Base-by-base conservation (phyloP, 2,888 invertebrate genomes). In the Melolontha melolontha region DNA sequence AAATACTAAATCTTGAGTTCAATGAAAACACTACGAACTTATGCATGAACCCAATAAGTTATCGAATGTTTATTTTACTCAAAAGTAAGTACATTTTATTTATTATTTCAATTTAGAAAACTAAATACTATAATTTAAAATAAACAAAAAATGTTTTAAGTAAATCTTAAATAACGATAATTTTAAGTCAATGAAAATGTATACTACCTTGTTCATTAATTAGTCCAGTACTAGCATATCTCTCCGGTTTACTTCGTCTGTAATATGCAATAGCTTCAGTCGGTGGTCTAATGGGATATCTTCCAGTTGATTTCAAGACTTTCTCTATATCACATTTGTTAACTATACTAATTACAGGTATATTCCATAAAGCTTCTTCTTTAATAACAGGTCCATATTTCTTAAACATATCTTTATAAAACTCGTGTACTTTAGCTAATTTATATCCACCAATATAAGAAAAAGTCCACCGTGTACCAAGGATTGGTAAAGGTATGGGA, bases 401-500 rank as follows among this genome's bases (percentile, higher is more conserved):
- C 74, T 82, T 84, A 83, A 90, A 89, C 85, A 92, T 88, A 76
- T 91, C 91, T 85, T 87, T 87, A 83, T 94, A 94, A 72, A 91
- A 92, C 78, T 92, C 91, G 80, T 93, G 94, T 50, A 94, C 84
- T 79, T 91, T 90, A 72, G 90, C 89, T 84, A 93, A 87, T 76
- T 86, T 87, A 77, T 93, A 93, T 68, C 87, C 86, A 11, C 87
- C 86, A 62, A 86, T 76, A 75, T 86, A 87, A 75, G 90, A 87
- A 80, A 91, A 94, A 62, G 93, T 87, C 94, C 94, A 95, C 64
- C 91, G 86, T 4, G 94, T 94, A 5, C 95, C 95, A 29, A 94
- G 77, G 41, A 93, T 82, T 0, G 95, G 94, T 47, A 94, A 76
- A 0, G 89, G 80, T 7, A 86, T 83, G 0, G 94, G 94, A 0